These are phyloP conservation scores for Cyprinus carpio DNA, from an alignment of 2,113 vertebrate genomes.

Conservation along the genomic window DNA sequence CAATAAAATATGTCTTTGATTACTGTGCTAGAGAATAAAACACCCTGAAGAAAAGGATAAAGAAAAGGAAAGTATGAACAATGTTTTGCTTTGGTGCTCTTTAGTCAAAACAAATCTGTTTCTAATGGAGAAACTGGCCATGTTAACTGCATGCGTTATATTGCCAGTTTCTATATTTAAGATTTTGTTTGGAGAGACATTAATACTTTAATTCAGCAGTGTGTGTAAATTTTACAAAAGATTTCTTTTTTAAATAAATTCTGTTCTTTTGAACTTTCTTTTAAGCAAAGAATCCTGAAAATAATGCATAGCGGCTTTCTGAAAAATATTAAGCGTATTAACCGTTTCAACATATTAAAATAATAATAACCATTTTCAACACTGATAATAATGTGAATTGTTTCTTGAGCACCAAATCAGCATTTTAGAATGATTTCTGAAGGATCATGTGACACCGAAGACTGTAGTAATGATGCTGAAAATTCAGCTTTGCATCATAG, in stretches of 20 bases:
- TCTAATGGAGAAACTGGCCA: neutral
- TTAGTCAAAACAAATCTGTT: conserved; percentile 8
- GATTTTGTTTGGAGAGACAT: neutral
- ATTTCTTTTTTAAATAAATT: neutral
- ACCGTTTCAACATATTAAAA: too few species aligned
- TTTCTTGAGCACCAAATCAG: neutral
- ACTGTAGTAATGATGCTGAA: neutral
- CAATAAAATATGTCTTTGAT: neutral
- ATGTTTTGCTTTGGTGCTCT: neutral
- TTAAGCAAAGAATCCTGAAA: neutral
- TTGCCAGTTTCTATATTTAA: neutral
- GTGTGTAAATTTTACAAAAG: neutral
- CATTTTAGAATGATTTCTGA: neutral
- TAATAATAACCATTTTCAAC: neutral
- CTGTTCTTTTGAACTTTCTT: neutral
- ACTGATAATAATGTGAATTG: neutral
- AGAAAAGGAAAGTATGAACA: too few species aligned
- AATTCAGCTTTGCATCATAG: neutral
- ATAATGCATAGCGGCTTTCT: too few species aligned
- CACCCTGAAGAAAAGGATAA: neutral
- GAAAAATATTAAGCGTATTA: too few species aligned
- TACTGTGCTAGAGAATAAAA: neutral
- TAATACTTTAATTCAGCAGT: neutral
- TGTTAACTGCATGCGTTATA: neutral
- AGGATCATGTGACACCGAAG: neutral